Conservation (phyloP, 2,113 vertebrate genomes). For the Antennarius striatus region DNA sequence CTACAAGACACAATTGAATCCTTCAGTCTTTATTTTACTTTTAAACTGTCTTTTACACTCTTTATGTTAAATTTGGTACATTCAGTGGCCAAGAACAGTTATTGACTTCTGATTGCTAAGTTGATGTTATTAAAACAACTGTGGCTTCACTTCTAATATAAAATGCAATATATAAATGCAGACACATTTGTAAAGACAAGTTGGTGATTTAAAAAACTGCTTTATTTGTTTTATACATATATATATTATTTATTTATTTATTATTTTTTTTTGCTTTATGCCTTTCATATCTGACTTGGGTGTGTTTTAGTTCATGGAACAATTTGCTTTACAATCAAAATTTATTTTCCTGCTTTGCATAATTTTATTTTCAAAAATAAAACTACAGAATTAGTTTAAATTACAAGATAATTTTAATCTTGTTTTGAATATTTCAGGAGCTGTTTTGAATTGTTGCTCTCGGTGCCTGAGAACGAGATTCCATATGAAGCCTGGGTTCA, state of each 20-base stretch:
- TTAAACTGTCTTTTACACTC: neutral
- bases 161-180: neutral
- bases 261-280: too few relatives aligned
- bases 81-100: neutral
- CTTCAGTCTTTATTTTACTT: too few relatives aligned
- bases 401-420: neutral
- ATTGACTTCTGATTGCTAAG: neutral
- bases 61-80: conserved; percentile 1
- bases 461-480: conserved; percentile 93
- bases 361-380: neutral
- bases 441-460: conserved; percentile 96
- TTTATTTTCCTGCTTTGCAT: neutral
- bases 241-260: too few relatives aligned
- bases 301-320: too few relatives aligned
- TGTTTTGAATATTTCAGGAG: conserved; percentile 82
- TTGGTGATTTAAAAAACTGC: too few relatives aligned
- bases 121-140: neutral
- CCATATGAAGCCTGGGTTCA: conserved; percentile 89
- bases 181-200: too few relatives aligned
- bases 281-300: too few relatives aligned
- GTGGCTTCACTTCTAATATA: neutral
- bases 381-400: neutral
- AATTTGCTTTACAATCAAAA: too few relatives aligned
- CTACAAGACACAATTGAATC: too few relatives aligned
- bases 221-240: too few relatives aligned